phyloP scores from a whole-genome alignment of 2,113 vertebrate genomes.

The Trinectes maculatus region DNA sequence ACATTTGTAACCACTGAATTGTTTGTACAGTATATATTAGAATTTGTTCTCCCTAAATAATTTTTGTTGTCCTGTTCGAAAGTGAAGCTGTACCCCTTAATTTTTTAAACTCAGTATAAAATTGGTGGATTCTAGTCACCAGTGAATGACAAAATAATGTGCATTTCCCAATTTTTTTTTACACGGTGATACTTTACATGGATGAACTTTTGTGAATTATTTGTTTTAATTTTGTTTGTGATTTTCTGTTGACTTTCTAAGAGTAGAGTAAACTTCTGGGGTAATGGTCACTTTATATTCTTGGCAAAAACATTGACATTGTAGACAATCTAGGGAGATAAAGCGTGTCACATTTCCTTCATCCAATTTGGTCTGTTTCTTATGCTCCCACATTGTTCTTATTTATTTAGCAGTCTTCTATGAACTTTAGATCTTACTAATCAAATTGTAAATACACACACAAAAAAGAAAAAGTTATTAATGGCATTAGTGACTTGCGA shows the following conservation, averaged over 20 bases:
- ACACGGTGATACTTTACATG: constrained; percentile 34
- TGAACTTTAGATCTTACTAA: constrained; percentile 82
- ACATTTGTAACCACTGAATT: constrained; percentile 34
- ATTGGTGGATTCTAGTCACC: constrained; percentile 13
- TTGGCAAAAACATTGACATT: constrained; percentile 40
- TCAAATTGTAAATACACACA: constrained; percentile 87
- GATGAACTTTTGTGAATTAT: constrained; percentile 44
- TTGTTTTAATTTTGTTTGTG: constrained; percentile 37
- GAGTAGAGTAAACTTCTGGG: constrained; percentile 10
- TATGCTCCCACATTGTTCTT: constrained; percentile 81
- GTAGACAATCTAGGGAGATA: constrained; percentile 74
- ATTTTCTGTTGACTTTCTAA: constrained; percentile 37
- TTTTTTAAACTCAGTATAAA: constrained; percentile 31
- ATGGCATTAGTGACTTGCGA: constrained; percentile 85
- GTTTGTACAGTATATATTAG: constrained; percentile 17
- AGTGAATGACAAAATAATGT: constrained; percentile 18
- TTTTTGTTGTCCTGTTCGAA: constrained; percentile 11
- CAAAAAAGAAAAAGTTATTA: constrained; percentile 60
- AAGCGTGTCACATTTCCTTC: constrained; percentile 57
- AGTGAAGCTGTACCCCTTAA: constrained; percentile 15
- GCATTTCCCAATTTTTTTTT: constrained; percentile 24
- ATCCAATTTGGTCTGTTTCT: constrained; percentile 61
- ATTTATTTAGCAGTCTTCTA: constrained; percentile 85
- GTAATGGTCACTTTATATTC: constrained; percentile 59
- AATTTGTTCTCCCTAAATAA: constrained; percentile 8